Conservation (phyloP, 2,888 invertebrate genomes). For the Thera obeliscata region DNA sequence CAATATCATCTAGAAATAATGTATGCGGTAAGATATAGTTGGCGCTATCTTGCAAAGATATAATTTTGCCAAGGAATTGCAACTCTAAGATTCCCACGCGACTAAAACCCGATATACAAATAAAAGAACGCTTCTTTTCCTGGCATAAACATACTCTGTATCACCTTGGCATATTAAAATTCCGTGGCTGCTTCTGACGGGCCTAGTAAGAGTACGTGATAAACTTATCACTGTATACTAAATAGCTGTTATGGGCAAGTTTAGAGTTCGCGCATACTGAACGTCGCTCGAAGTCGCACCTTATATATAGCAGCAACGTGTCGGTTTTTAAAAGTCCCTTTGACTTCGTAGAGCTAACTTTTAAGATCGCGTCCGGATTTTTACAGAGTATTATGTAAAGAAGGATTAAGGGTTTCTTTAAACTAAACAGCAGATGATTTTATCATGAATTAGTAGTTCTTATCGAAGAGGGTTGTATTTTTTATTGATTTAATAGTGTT, state of each 20-base stretch:
- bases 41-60: too few relatives aligned
- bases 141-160: slow-evolving; percentile 70
- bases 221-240: slow-evolving; percentile 75
- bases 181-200: slow-evolving; percentile 60
- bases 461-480: too few relatives aligned
- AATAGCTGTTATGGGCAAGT: slow-evolving; percentile 62
- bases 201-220: slow-evolving; percentile 75
- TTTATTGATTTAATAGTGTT: too few relatives aligned
- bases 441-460: too few relatives aligned
- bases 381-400: slow-evolving; percentile 18
- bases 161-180: slow-evolving; percentile 77
- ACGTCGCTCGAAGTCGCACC: slow-evolving; percentile 31
- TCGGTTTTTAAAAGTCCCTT: slow-evolving; percentile 39
- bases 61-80: not conserved
- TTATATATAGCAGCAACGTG: slow-evolving; percentile 44
- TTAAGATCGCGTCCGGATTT: slow-evolving; percentile 25
- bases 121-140: slow-evolving; percentile 53
- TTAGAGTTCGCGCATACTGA: slow-evolving; percentile 62
- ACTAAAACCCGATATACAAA: slow-evolving; percentile 20
- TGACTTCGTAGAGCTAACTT: slow-evolving; percentile 27
- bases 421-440: not conserved
- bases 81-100: not conserved
- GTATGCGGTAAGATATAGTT: too few relatives aligned
- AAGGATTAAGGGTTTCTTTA: not conserved
- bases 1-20: too few relatives aligned